Evolutionary conservation across 2,888 invertebrate species (phyloP), one percentile per base, ranked within the genome.

Genomic region (Melipona beecheii): DNA sequence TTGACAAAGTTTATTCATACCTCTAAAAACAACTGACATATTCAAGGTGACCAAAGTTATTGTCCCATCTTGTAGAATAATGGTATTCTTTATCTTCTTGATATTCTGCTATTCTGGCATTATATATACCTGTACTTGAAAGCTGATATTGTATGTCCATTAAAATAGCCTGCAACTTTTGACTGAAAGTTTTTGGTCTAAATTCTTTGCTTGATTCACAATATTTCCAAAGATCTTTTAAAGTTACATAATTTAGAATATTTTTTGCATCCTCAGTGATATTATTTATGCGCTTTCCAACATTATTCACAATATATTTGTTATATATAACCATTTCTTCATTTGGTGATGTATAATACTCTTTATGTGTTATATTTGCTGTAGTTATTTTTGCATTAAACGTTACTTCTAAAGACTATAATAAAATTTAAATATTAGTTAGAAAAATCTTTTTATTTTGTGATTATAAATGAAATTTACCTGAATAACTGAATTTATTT

Each of bases 301-400:
- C 4, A 15, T 70, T 24, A 6, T 85, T 60, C n/a, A 27, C 3
- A 19, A 11, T 89, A 68, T 94, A 54, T 5, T 58, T 11, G 92
- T 82, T 36, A 87, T 92, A 95, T 2, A 43, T 5, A 3, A 91
- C 56, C 0, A 95, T 75, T 19, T 19, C 60, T 92, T 96, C 96
- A 24, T 70, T 75, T 1, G 96, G 96, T 86, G 95, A 95, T 24
- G 95, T 95, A 4, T 95, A 95, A 92, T 94, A 95, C n/a, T 94
- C 94, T 62, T 95, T 91, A 0, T 97, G 96, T 90, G 96, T 90
- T 75, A 96, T 96, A 77, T 96, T 95, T 2, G 97, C 96, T 0
- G 97, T 97, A 0, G 97, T 96, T 43, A 98, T 96, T 82, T 96
- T 96, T 31, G 97, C 96, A 36, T 96, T 96, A 91, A 97, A 97